phyloP scores from a whole-genome alignment of 2,888 invertebrate species.

The Pycnomerus fuliginosus region DNA sequence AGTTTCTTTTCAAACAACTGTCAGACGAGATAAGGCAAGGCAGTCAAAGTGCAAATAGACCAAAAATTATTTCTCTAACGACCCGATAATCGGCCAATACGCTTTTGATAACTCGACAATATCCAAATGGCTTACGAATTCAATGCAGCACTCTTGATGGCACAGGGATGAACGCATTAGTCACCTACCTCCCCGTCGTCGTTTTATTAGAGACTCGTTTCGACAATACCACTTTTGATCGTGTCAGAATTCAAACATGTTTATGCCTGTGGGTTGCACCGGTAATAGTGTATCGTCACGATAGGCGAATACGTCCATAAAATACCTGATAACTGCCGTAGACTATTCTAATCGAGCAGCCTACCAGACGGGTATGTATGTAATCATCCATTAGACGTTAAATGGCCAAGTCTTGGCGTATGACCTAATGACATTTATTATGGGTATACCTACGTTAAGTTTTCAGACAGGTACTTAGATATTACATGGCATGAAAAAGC shows the following conservation, averaged over 20 bases:
- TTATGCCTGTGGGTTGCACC: constrained; percentile 8
- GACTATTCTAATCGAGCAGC: constrained; percentile 16
- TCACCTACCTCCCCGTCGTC: no score
- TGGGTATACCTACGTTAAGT: no score
- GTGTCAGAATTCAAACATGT: constrained; percentile 3
- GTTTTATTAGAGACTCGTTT: no score
- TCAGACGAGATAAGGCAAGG: constrained; percentile 30
- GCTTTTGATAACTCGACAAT: constrained; percentile 20
- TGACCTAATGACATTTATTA: no score
- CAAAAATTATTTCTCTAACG: constrained; percentile 26
- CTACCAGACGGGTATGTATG: constrained; percentile 7
- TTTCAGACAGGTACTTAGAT: no score
- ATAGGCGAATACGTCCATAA: constrained; percentile 22
- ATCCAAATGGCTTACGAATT: constrained; percentile 13
- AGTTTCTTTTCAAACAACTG: no score
- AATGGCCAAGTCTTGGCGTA: no score
- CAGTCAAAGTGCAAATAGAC: constrained; percentile 26
- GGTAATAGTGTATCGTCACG: constrained; percentile 18
- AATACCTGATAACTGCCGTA: constrained; percentile 23
- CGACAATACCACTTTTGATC: constrained; percentile 3
- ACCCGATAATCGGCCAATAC: constrained; percentile 17
- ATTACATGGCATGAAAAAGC: no score
- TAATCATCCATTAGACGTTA: no score
- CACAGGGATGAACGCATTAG: constrained; percentile 15
- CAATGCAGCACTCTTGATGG: constrained; percentile 7